phyloP scores from a whole-genome alignment of 2,888 invertebrate genomes.

The Apodemia zela region DNA sequence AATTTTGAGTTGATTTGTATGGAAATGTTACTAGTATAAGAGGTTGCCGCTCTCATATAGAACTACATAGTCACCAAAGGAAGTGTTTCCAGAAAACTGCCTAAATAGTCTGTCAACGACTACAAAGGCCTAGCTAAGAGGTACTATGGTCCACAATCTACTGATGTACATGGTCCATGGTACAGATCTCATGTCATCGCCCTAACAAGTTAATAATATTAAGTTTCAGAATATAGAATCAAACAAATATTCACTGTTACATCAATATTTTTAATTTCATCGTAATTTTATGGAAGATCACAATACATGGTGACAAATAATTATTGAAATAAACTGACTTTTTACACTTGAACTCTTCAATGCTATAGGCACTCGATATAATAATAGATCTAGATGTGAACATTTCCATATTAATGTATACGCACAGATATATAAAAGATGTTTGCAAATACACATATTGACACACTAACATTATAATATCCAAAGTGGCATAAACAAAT shows the following conservation, averaged over 20 bases:
- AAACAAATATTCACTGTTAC: conserved; percentile 73
- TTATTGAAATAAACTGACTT: conserved; percentile 77
- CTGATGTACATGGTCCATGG: no score
- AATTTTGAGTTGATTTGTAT: neutral
- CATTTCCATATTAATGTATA: conserved; percentile 66
- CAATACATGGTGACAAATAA: conserved; percentile 78
- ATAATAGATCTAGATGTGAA: conserved; percentile 78
- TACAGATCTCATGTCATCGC: no score
- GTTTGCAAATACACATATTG: conserved; percentile 67
- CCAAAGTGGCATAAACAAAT: conserved; percentile 61
- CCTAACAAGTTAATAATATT: neutral
- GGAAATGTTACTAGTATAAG: no score
- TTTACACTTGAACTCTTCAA: conserved; percentile 76
- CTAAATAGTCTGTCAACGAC: no score
- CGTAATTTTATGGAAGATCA: conserved; percentile 80
- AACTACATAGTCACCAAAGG: no score
- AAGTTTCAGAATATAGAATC: conserved; percentile 20
- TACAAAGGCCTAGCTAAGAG: no score
- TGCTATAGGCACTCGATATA: conserved; percentile 80
- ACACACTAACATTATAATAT: conserved; percentile 68
- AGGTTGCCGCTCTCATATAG: no score
- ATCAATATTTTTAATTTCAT: conserved; percentile 80
- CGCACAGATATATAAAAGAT: conserved; percentile 72
- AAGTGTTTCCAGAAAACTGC: no score
- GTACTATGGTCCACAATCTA: no score